phyloP scores from a whole-genome alignment of 2,888 invertebrate species.

The Dysmachus trigonus region DNA sequence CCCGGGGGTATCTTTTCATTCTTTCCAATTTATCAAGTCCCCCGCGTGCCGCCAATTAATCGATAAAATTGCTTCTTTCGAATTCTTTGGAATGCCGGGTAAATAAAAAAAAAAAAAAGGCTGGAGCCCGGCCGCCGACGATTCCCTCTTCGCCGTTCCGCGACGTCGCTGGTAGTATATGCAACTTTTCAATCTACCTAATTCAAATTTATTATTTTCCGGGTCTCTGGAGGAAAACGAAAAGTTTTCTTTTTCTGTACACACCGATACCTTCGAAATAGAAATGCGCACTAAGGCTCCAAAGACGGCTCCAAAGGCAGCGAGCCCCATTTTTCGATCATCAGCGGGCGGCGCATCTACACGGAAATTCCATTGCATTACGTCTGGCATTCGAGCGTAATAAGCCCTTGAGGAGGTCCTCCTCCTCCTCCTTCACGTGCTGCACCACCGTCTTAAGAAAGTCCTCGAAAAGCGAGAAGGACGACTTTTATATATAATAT shows the following conservation, averaged over 20 bases:
- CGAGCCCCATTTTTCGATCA: background rate
- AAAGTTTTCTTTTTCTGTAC: background rate
- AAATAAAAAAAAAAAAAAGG: too few relatives aligned
- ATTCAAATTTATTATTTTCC: conserved; percentile 32
- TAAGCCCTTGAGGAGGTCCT: background rate
- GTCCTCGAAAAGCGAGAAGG: background rate
- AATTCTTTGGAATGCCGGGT: conserved; percentile 10
- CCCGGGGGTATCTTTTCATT: background rate
- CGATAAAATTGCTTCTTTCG: conserved; percentile 24
- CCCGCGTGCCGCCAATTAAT: background rate
- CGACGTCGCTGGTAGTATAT: background rate
- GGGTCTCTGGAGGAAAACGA: background rate
- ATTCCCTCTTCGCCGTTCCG: background rate
- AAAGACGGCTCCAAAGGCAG: background rate
- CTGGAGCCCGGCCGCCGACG: background rate
- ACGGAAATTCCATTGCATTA: conserved; percentile 37
- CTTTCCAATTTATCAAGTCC: conserved; percentile 18
- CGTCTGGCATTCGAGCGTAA: background rate
- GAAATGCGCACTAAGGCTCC: background rate
- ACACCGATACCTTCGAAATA: background rate
- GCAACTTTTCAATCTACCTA: conserved; percentile 25
- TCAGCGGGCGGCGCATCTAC: conserved; percentile 4
- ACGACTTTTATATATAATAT: background rate
- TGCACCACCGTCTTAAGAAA: too few relatives aligned
- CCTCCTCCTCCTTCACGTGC: too few relatives aligned